Evolutionary conservation across 23 tunicate species (phyloP), one percentile per base, ranked within the genome.

Genomic region (Corella eumyota): DNA sequence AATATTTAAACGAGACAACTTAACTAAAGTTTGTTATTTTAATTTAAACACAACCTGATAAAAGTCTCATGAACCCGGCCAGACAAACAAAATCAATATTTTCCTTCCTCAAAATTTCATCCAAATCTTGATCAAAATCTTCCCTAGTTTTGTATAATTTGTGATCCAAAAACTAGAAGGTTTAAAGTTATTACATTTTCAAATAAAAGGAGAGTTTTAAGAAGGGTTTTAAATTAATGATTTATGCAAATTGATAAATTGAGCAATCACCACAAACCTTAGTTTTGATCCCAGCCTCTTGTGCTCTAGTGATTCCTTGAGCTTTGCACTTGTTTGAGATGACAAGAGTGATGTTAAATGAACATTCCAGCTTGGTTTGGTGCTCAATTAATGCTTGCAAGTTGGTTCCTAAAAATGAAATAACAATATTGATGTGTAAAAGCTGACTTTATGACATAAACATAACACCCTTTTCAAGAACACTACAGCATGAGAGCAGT

Each of bases 1-100:
- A n/a, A n/a, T n/a, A n/a, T n/a, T n/a, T n/a, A n/a, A n/a, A n/a
- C n/a, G n/a, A n/a, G n/a, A n/a, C n/a, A n/a, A n/a, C n/a, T n/a
- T n/a, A n/a, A n/a, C n/a, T n/a, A n/a, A n/a, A n/a, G n/a, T n/a
- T n/a, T n/a, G n/a, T n/a, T n/a, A n/a, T n/a, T n/a, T n/a, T n/a
- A n/a, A n/a, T n/a, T n/a, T n/a, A n/a, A n/a, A n/a, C n/a, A n/a
- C n/a, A n/a, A 78, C 85, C 76, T 32, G 94, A 84, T 30, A 84
- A 49, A 56, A 84, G 61, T 70, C 83, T 54, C 94, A 84, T 84
- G 45, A 84, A 84, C 22, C 94, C 94, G 21, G 94, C 94, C 0
- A 84, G 74, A 52, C 94, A 84, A 40, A 84, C 53, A 35, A 76
- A 33, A 6, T 84, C 84, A 6, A 84, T 57, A 1, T 45, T 51